Conservation (phyloP, 2,113 vertebrate genomes). For the Canis aureus region DNA sequence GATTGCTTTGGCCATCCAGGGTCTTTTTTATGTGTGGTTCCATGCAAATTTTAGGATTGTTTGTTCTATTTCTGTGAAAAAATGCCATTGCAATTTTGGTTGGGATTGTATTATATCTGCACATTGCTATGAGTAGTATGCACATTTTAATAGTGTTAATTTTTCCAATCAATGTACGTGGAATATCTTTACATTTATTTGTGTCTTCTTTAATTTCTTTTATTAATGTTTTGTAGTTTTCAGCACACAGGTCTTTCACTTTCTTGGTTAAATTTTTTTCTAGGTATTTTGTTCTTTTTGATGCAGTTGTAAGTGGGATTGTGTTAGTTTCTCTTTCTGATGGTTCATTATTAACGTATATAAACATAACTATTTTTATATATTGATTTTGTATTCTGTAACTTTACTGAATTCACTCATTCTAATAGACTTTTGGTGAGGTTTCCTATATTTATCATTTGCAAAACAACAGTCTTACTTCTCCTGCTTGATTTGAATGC, state of each 20-base stretch:
- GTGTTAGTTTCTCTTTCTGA: background rate
- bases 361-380: background rate
- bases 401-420: background rate
- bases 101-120: background rate
- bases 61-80: background rate
- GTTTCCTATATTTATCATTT: background rate
- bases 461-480: background rate
- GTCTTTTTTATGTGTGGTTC: background rate
- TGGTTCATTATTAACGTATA: background rate
- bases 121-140: background rate
- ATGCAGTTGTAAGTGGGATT: background rate
- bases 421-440: background rate
- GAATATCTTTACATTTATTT: background rate
- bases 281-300: background rate
- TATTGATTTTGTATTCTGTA: background rate
- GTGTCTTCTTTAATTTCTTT: background rate
- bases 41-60: background rate
- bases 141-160: background rate
- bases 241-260: background rate
- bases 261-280: background rate
- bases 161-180: background rate
- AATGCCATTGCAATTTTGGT: background rate
- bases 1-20: background rate
- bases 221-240: background rate
- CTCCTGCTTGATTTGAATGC: background rate